phyloP scores from a whole-genome alignment of 2,113 vertebrate genomes.

The Tachuris rubrigastra region DNA sequence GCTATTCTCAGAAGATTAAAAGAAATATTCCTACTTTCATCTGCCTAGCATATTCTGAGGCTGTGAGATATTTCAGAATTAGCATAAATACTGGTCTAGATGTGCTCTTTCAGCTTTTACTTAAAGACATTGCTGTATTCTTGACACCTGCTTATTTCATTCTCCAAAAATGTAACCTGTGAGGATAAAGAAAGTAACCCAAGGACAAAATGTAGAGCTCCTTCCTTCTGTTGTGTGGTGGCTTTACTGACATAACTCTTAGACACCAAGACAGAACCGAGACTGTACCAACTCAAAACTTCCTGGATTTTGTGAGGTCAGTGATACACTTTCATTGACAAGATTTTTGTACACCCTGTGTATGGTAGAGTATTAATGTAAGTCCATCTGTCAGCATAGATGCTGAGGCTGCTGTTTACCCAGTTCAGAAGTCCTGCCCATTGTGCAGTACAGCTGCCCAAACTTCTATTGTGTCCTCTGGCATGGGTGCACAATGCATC shows the following conservation, averaged over 20 bases:
- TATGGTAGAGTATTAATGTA: not conserved
- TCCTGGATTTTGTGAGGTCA: not conserved
- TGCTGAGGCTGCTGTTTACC: not conserved
- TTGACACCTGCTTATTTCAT: not conserved
- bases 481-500: not conserved
- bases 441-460: not conserved
- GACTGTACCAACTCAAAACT: not conserved
- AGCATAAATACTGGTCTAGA: not conserved
- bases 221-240: not conserved
- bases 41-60: not conserved
- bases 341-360: not conserved
- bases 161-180: not conserved
- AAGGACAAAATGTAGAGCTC: not conserved
- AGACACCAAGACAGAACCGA: not conserved
- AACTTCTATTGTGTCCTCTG: not conserved
- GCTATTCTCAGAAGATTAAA: slow-evolving; percentile 38
- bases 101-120: not conserved
- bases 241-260: not conserved
- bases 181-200: slow-evolving; percentile 1
- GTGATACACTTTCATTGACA: not conserved
- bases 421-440: not conserved
- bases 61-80: slow-evolving; percentile 36
- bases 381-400: not conserved
- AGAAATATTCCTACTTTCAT: slow-evolving; percentile 30
- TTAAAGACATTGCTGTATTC: not conserved